Evolutionary conservation across 2,113 vertebrate species (phyloP).

Genomic region (Chamaea fasciata): DNA sequence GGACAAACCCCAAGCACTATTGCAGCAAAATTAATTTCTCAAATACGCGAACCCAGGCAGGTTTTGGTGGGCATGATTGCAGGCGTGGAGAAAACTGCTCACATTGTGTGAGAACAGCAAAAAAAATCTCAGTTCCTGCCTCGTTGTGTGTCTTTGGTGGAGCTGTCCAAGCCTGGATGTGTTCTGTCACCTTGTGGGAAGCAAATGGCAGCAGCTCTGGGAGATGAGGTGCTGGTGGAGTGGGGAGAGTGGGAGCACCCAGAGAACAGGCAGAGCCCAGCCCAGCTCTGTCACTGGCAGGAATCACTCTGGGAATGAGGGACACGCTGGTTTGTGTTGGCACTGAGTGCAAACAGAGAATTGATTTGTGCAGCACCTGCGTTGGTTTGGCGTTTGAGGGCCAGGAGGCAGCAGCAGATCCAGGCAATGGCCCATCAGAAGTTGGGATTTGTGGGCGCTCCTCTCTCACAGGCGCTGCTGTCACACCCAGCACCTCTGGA

Average conservation of each 20-base stretch:
- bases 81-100: background rate
- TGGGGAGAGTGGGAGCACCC: background rate
- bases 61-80: background rate
- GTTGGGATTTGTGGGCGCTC: background rate
- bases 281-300: background rate
- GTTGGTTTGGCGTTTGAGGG: fast-evolving
- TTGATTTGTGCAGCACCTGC: background rate
- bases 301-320: background rate
- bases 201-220: background rate
- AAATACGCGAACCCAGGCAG: background rate
- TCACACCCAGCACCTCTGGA: background rate
- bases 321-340: background rate
- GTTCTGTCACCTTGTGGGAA: background rate
- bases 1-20: background rate
- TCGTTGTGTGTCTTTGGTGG: fast-evolving
- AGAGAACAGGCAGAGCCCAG: background rate
- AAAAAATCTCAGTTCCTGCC: background rate
- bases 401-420: background rate
- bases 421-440: background rate
- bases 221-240: background rate
- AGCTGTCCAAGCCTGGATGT: background rate
- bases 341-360: background rate
- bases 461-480: background rate
- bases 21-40: background rate
- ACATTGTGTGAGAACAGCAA: background rate